Evolutionary conservation across 1,140 invertebrate species (phyloP).

Genomic region (Drosophila watanabei): DNA sequence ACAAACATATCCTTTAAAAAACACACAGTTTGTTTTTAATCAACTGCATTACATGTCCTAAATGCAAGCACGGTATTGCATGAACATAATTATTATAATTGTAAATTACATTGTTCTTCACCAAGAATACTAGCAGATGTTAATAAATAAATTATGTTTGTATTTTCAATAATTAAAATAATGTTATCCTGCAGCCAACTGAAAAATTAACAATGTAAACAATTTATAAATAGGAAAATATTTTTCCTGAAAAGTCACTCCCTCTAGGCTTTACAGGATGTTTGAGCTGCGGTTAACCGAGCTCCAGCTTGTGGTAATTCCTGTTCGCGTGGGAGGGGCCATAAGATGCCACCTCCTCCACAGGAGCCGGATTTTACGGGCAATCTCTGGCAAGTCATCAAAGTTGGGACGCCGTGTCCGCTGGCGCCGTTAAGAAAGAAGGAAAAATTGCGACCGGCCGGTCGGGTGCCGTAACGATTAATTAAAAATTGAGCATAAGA

Average conservation of each 20-base stretch:
- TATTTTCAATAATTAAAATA: not conserved
- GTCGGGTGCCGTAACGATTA: constrained; percentile 48
- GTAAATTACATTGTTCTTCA: not conserved
- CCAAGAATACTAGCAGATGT: not conserved
- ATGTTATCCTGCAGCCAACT: too few species aligned
- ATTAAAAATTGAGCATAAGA: constrained; percentile 72
- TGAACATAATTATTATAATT: not conserved
- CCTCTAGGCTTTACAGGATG: constrained; percentile 9
- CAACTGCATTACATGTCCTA: not conserved
- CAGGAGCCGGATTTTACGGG: constrained; percentile 41
- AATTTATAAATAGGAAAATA: not conserved
- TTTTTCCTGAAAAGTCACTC: not conserved
- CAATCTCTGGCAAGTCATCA: constrained; percentile 63
- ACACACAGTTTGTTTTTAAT: not conserved
- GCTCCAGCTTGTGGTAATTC: constrained; percentile 26
- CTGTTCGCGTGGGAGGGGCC: not conserved
- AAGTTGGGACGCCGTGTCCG: constrained; percentile 28
- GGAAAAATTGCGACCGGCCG: constrained; percentile 19
- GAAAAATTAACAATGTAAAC: not conserved
- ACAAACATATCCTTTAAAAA: too few species aligned
- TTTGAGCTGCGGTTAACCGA: constrained; percentile 16
- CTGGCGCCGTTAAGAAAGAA: constrained; percentile 18
- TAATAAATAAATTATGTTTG: not conserved
- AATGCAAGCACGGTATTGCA: not conserved
- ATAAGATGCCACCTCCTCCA: constrained; percentile 21